Conservation (phyloP, 2,797 vertebrate species). For the Oreochromis grahami region DNA sequence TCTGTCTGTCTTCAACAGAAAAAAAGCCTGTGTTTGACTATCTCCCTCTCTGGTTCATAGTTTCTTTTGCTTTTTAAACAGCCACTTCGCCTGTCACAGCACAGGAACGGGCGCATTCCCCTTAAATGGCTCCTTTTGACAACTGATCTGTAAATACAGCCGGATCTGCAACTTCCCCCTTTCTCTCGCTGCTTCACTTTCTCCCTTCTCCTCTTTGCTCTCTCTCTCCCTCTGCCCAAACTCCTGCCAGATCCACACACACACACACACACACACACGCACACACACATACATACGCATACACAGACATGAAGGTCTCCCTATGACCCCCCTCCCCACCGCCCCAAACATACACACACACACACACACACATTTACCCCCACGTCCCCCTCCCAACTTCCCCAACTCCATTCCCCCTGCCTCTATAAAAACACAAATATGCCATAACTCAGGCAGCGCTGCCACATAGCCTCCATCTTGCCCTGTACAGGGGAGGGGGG, state of each 20-base stretch:
- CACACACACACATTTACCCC: slow-evolving; percentile 66
- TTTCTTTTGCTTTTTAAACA: slow-evolving; percentile 75
- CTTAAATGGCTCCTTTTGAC: slow-evolving; percentile 91
- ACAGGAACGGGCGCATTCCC: slow-evolving; percentile 65
- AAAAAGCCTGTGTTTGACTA: slow-evolving; percentile 70
- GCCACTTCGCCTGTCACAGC: slow-evolving; percentile 66
- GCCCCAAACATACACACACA: background rate
- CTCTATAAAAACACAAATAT: slow-evolving; percentile 99
- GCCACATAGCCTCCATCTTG: slow-evolving; percentile 97
- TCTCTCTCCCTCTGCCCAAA: slow-evolving; percentile 45
- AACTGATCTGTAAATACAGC: slow-evolving; percentile 99
- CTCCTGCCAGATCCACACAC: slow-evolving; percentile 72
- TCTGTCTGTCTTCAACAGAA: slow-evolving; percentile 69
- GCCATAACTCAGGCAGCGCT: slow-evolving; percentile 96
- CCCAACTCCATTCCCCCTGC: slow-evolving; percentile 80
- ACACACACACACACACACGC: background rate
- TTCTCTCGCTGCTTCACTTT: slow-evolving; percentile 55
- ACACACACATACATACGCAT: slow-evolving; percentile 70
- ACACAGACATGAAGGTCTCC: slow-evolving; percentile 42
- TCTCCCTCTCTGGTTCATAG: slow-evolving; percentile 66
- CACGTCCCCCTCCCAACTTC: slow-evolving; percentile 73
- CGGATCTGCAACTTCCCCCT: slow-evolving; percentile 87
- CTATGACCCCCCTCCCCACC: slow-evolving; percentile 21
- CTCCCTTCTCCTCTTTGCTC: slow-evolving; percentile 52
- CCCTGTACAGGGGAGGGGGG: slow-evolving; percentile 82